Conservation (phyloP, 35 echinoderm and acorn worm species). For the Antedon bifida region DNA sequence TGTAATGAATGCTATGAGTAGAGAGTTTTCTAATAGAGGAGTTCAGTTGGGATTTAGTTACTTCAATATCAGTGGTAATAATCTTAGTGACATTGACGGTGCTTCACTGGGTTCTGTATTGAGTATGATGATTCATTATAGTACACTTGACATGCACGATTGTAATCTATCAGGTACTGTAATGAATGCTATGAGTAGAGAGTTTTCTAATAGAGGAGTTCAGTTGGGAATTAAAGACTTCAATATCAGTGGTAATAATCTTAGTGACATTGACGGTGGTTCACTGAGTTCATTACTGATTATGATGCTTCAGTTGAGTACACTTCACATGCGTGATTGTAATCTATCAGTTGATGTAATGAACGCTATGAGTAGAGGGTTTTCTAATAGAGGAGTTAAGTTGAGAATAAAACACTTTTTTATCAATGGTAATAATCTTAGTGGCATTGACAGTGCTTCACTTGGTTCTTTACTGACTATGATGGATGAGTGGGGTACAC, state of each 20-base stretch:
- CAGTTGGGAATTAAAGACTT: not conserved
- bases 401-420: not conserved
- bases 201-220: not conserved
- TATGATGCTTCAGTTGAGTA: not conserved
- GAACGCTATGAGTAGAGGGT: not conserved
- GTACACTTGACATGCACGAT: no score
- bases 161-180: no score
- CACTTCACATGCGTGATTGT: not conserved
- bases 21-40: no score
- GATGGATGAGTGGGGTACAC: no score
- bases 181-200: no score
- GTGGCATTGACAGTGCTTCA: not conserved
- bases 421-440: not conserved
- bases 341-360: not conserved
- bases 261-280: not conserved
- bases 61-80: no score
- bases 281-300: not conserved
- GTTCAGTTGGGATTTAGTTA: no score
- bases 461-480: no score
- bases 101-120: no score
- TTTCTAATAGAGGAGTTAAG: not conserved
- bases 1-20: not conserved
- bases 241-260: not conserved
- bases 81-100: no score
- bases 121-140: no score